phyloP scores from a whole-genome alignment of 1,140 invertebrate species.

The Bactericera cockerelli region DNA sequence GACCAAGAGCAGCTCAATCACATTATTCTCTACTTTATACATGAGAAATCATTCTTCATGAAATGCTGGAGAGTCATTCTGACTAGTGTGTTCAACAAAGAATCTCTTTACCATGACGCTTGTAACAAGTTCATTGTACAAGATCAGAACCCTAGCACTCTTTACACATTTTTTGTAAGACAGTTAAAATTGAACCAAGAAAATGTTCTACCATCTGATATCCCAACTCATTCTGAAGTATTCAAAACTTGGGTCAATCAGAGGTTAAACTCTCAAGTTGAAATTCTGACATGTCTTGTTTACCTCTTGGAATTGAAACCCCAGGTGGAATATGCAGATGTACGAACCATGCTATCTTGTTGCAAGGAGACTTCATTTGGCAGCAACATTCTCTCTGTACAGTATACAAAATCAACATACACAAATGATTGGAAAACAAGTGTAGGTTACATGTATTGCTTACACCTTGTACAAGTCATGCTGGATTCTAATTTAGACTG shows the following conservation, averaged over 20 bases:
- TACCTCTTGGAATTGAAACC: not conserved
- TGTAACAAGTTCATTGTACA: not conserved
- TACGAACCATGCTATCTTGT: not conserved
- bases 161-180: not conserved
- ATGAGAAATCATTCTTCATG: not conserved
- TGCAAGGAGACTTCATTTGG: not conserved
- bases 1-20: not conserved
- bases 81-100: constrained; percentile 1
- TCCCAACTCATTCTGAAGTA: not conserved
- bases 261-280: not conserved
- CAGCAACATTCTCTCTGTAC: not conserved
- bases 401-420: not conserved
- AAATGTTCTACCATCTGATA: not conserved
- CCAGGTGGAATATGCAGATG: not conserved
- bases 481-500: not conserved
- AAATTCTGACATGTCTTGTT: not conserved
- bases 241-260: constrained; percentile 1
- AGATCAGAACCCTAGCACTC: not conserved
- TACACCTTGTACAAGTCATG: not conserved
- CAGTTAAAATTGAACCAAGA: not conserved
- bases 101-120: not conserved
- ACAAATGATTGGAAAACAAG: not conserved
- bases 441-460: constrained; percentile 1
- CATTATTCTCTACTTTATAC: not conserved
- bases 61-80: constrained; percentile 1